A percentile compares a stretch with the other conserved stretches of the same genome.
phyloP scores from a whole-genome alignment of 92 coral and sea anemone species.

The Parazoanthus atlanticus region DNA sequence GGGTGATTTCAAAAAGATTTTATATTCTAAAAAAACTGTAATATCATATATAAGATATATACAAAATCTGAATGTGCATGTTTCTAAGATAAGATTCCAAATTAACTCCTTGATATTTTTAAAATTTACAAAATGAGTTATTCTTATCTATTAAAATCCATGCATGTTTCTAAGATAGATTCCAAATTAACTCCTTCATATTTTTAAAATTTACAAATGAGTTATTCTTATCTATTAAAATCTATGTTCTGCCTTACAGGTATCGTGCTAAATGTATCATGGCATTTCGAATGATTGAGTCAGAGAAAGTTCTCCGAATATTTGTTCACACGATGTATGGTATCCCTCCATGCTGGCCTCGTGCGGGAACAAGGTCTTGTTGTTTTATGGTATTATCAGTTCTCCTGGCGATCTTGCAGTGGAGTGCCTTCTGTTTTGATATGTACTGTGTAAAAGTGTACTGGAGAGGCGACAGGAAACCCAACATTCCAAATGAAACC shows the following conservation, averaged over 20 bases:
- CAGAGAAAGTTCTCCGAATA: constrained; percentile 55
- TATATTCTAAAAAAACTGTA: no score
- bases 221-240: background rate
- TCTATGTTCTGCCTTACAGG: background rate
- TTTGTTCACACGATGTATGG: constrained; percentile 55
- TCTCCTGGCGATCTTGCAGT: constrained; percentile 38
- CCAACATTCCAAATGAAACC: constrained; percentile 62
- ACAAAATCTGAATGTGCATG: no score
- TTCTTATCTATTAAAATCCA: no score
- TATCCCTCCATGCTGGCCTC: constrained; percentile 58
- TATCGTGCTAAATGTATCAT: background rate
- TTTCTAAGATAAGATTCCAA: no score
- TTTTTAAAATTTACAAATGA: background rate
- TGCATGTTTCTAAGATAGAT: no score
- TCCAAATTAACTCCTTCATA: no score
- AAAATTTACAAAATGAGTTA: no score
- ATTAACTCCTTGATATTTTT: no score
- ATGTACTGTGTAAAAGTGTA: constrained; percentile 52
- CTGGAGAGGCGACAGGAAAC: constrained; percentile 60
- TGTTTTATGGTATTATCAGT: constrained; percentile 21
- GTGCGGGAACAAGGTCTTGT: constrained; percentile 26
- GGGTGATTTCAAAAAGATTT: no score
- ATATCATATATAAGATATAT: no score
- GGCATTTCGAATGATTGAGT: background rate
- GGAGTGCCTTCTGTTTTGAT: constrained; percentile 63